A percentile compares a stretch with the other conserved stretches of the same genome.
These are phyloP conservation scores for Diachasmimorpha longicaudata DNA, from an alignment of 1,140 invertebrate genomes.

Conservation along the genomic window DNA sequence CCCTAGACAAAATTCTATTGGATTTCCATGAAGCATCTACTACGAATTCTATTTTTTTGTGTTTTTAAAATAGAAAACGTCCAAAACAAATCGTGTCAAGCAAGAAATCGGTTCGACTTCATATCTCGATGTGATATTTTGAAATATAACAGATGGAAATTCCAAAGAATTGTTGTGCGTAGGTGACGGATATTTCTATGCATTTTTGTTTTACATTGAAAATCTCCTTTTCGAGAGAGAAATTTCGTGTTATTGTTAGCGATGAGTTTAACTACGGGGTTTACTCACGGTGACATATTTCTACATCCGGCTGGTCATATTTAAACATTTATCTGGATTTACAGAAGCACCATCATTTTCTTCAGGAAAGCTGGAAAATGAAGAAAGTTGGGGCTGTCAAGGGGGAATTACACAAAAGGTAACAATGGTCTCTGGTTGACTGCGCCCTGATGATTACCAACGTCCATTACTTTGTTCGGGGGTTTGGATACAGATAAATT, in stretches of 20 bases:
- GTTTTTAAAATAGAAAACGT: too few relatives aligned
- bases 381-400: slow-evolving; percentile 14
- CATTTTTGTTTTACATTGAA: not conserved
- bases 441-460: not conserved
- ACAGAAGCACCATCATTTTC: slow-evolving; percentile 68
- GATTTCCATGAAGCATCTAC: too few relatives aligned
- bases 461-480: not conserved
- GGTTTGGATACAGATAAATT: not conserved
- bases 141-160: too few relatives aligned
- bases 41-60: too few relatives aligned
- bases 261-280: slow-evolving; percentile 37
- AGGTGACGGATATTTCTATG: too few relatives aligned
- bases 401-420: slow-evolving; percentile 28
- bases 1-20: too few relatives aligned
- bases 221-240: not conserved
- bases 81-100: too few relatives aligned
- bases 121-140: too few relatives aligned
- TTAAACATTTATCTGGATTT: slow-evolving; percentile 48
- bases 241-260: not conserved
- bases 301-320: slow-evolving; percentile 17
- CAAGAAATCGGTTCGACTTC: too few relatives aligned
- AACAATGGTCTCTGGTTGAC: not conserved
- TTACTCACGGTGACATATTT: slow-evolving; percentile 55
- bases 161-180: too few relatives aligned
- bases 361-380: slow-evolving; percentile 74